Evolutionary conservation across 2,113 vertebrate species (phyloP).

Genomic region (Rhinoptilus africanus): DNA sequence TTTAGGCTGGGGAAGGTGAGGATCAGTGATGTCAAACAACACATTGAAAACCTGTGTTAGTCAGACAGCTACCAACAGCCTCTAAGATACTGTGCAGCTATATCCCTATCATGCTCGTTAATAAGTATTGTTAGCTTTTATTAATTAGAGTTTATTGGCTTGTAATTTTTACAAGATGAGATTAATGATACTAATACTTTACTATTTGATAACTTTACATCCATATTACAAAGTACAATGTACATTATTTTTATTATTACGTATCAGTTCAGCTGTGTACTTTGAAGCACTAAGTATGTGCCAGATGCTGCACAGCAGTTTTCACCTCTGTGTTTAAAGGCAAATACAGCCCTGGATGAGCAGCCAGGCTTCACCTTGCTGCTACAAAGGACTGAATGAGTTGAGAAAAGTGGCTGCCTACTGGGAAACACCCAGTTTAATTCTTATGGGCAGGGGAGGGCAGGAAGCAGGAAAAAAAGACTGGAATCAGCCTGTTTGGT

Average conservation of each 20-base stretch:
- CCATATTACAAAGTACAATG: not conserved
- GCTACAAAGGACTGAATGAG: not conserved
- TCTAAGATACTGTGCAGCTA: not conserved
- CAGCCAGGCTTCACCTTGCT: not conserved
- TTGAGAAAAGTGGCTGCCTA: not conserved
- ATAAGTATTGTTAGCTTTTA: not conserved
- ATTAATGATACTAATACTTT: not conserved
- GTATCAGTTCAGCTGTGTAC: not conserved
- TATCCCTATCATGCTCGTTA: not conserved
- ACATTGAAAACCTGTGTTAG: not conserved
- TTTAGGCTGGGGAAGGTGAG: not conserved
- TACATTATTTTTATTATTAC: not conserved
- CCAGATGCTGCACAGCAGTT: not conserved
- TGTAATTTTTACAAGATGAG: not conserved
- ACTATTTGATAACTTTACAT: not conserved
- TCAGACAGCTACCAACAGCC: not conserved
- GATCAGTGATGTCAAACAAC: not conserved
- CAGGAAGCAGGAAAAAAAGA: not conserved
- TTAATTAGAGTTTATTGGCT: not conserved
- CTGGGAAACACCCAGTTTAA: not conserved
- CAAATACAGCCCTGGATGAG: not conserved
- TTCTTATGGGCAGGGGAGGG: not conserved
- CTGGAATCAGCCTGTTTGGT: not conserved
- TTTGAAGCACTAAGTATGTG: not conserved
- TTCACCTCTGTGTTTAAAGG: not conserved